Evolutionary conservation across 2,797 vertebrate species (phyloP).

Genomic region (Emys orbicularis): DNA sequence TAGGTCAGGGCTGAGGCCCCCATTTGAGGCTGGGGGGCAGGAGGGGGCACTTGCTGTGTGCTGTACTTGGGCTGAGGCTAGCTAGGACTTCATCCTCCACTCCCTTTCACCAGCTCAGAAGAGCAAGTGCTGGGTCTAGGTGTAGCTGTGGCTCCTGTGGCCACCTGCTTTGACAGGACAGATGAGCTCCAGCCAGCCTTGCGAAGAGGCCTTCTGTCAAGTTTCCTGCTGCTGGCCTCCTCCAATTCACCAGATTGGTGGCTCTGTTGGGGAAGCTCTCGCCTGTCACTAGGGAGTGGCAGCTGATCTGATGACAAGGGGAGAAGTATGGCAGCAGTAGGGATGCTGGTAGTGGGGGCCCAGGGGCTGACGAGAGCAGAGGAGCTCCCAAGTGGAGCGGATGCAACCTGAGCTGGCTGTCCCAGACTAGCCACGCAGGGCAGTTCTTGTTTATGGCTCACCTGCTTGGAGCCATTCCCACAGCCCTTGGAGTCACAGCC

Average conservation of each 20-base stretch:
- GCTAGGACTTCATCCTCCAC: background rate
- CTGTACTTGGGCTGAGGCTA: background rate
- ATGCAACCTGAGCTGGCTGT: too few species aligned
- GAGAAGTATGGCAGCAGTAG: too few species aligned
- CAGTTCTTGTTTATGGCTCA: background rate
- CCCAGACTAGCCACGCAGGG: too few species aligned
- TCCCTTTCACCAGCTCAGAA: background rate
- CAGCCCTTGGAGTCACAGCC: background rate
- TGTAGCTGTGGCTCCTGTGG: background rate
- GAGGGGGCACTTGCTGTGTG: fast-evolving
- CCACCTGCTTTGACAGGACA: background rate
- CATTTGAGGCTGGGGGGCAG: background rate
- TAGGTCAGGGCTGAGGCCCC: background rate
- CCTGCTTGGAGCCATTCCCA: background rate
- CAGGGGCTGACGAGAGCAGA: too few species aligned
- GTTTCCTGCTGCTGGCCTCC: background rate
- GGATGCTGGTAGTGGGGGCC: too few species aligned
- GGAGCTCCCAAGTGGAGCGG: too few species aligned
- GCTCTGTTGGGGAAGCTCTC: too few species aligned
- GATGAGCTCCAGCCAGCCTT: background rate
- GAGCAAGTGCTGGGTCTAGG: fast-evolving
- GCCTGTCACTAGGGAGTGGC: too few species aligned
- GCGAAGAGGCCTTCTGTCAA: background rate
- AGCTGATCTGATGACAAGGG: too few species aligned
- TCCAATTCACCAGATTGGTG: background rate